These are phyloP conservation scores for Oophaga sylvatica DNA, from an alignment of 2,797 vertebrate genomes.

Conservation along the genomic window DNA sequence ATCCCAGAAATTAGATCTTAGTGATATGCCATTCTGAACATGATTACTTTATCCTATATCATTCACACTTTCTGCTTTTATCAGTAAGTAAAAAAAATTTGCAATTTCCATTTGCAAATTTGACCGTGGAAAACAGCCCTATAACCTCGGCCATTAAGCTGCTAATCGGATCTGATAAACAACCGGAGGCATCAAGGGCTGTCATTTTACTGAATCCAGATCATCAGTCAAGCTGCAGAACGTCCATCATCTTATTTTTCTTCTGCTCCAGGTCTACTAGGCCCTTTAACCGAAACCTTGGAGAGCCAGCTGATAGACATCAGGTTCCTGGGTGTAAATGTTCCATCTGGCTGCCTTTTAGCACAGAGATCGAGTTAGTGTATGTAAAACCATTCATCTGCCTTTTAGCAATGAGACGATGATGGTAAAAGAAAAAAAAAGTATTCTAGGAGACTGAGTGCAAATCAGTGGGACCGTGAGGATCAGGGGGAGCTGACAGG, in stretches of 20 bases:
- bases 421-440: conserved; percentile 26
- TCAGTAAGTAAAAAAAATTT: background rate
- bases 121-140: background rate
- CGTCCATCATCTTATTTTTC: conserved; percentile 20
- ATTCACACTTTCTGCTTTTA: background rate
- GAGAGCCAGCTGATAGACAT: conserved; percentile 32
- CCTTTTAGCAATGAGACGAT: conserved; percentile 22
- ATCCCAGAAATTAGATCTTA: too few species aligned
- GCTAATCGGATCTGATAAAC: conserved; percentile 12
- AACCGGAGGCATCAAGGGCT: conserved; percentile 5
- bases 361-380: conserved; percentile 7
- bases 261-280: conserved; percentile 21
- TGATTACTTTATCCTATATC: too few species aligned
- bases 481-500: conserved; percentile 47
- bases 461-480: conserved; percentile 33
- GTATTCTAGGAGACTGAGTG: conserved; percentile 40
- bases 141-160: background rate
- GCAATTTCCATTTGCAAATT: background rate
- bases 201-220: conserved; percentile 13
- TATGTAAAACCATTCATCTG: conserved; percentile 36
- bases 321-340: conserved; percentile 26
- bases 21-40: too few species aligned
- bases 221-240: conserved; percentile 30
- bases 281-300: conserved; percentile 14
- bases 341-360: conserved; percentile 33